Evolutionary conservation across 1,140 invertebrate species (phyloP), one percentile per base, ranked within the genome.

Genomic region (Thaumetopoea pityocampa): DNA sequence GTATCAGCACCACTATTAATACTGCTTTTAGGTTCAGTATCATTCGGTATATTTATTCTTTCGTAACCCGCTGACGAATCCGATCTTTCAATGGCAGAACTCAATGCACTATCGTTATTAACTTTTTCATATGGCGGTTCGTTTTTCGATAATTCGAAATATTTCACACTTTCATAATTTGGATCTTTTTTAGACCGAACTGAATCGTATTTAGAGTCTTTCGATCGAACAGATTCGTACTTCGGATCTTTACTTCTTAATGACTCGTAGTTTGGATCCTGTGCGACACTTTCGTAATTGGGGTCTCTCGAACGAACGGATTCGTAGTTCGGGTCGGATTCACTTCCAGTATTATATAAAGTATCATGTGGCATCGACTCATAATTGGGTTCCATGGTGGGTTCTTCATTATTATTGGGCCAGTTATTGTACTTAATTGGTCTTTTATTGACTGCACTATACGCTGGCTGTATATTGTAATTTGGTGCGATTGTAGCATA

Each of bases 241-340:
- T 92, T 92, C 0, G 90, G 90, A 67, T 92, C 90, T 40, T 84
- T 84, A 27, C 64, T 66, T 29, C 72, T 49, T 5, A 84, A 56
- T 1, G 78, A 84, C 29, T 84, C 80, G 47, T 84, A 84, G 29
- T 83, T 81, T 0, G 77, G 74, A 32, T 81, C 77, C 15, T 67
- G 67, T 5, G 65, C 19, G 6, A 71, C 64, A 32, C 69, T 73
- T 23, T 86, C 82, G 14, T 85, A 86, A 45, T 84, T 85, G 0
- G 80, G 67, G 50, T 85, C 81, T 53, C 85, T 85, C 1, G 83
- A 82, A 5, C 87, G 87, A 0, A 92, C 90, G 0, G 90, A 91
- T 56, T 92, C 90, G 45, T 92, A 92, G 56, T 92, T 92, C 1
- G 90, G 90, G 65, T 92, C 90, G 0, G 88, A 88, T 63, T 93